Evolutionary conservation across 2,888 invertebrate species (phyloP).

Genomic region (Tubulanus polymorphus): DNA sequence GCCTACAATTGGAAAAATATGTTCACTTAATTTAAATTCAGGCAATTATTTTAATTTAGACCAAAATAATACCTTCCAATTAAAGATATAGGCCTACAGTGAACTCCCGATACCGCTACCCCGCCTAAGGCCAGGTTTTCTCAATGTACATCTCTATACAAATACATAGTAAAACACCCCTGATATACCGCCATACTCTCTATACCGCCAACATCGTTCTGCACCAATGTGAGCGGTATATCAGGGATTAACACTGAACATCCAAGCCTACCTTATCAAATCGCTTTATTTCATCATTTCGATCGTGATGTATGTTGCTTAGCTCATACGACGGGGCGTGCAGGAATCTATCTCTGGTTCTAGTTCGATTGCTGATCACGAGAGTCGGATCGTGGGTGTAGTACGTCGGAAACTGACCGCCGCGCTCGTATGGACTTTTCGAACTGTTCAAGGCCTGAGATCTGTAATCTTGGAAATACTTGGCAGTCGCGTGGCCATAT

Average conservation of each 20-base stretch:
- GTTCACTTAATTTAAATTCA: no score
- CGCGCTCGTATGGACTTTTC: conserved; percentile 41
- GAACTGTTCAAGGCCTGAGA: conserved; percentile 46
- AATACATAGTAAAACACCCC: no score
- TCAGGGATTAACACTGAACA: no score
- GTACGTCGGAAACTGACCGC: conserved; percentile 52
- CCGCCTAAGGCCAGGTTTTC: no score
- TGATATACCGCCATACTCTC: no score
- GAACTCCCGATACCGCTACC: background rate
- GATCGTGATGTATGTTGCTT: conserved; percentile 46
- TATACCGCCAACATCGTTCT: no score
- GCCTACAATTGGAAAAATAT: no score
- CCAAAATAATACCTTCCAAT: no score
- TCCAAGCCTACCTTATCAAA: conserved; percentile 48
- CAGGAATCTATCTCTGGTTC: conserved; percentile 48
- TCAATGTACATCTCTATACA: no score
- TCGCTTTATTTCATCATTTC: conserved; percentile 41
- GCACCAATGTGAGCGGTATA: no score
- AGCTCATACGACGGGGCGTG: conserved; percentile 45
- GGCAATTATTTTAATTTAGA: no score
- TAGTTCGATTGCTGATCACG: conserved; percentile 47
- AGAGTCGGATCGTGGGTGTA: conserved; percentile 52
- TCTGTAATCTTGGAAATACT: conserved; percentile 54
- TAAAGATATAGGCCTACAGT: background rate
- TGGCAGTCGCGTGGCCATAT: conserved; percentile 51